A percentile compares a stretch with the other conserved stretches of the same genome.
phyloP scores from a whole-genome alignment of 2,888 invertebrate genomes.

The Clunio marinus region DNA sequence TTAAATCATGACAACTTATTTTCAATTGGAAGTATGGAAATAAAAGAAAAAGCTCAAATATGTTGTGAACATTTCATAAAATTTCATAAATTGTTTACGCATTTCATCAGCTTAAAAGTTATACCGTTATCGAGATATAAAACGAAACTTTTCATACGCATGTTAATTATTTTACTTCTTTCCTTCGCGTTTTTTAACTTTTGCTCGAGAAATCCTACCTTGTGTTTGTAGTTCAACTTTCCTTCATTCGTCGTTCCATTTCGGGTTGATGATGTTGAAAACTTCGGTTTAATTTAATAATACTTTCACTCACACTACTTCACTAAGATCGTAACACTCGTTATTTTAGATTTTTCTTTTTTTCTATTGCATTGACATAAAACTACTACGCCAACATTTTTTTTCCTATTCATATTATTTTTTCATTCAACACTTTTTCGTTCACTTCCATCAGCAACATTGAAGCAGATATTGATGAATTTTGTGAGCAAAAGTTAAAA shows the following conservation, averaged over 20 bases:
- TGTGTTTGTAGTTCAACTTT: slow-evolving; percentile 58
- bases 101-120: not conserved
- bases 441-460: not conserved
- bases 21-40: too few relatives aligned
- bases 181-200: slow-evolving; percentile 16
- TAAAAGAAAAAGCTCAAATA: too few relatives aligned
- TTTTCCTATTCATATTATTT: too few relatives aligned
- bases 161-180: not conserved
- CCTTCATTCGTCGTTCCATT: too few relatives aligned
- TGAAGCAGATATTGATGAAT: not conserved
- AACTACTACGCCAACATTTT: too few relatives aligned
- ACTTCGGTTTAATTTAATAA: too few relatives aligned
- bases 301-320: not conserved
- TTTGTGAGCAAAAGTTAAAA: slow-evolving; percentile 33
- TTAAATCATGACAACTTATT: too few relatives aligned
- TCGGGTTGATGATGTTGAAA: too few relatives aligned
- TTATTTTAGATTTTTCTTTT: not conserved
- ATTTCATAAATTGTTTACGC: slow-evolving; percentile 3
- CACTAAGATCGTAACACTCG: too few relatives aligned
- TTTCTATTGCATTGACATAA: not conserved
- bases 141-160: not conserved
- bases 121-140: not conserved
- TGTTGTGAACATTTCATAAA: too few relatives aligned
- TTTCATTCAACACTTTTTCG: not conserved
- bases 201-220: slow-evolving; percentile 53